Base-by-base conservation (phyloP, 2,113 vertebrate species). In the Cynoglossus semilaevis region DNA sequence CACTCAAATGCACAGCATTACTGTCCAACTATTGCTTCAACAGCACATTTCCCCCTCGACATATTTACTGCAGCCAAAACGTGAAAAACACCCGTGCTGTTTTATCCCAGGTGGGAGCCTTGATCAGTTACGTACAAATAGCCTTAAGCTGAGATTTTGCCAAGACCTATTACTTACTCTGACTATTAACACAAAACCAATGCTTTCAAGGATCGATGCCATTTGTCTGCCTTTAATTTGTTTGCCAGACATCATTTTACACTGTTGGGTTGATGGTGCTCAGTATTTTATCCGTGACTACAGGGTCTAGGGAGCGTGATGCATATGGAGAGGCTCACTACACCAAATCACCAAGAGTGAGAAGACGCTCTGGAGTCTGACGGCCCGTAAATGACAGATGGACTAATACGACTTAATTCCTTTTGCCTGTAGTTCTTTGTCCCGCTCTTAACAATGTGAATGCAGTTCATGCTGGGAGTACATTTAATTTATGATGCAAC, bases 381-480 rank as follows among this genome's bases (percentile, higher is more conserved):
- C 60, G 54, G 52, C 40, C 64, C 62, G 5, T 51, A 72, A 73
- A 61, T 76, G 74, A 78, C 80, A 83, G 82, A 87, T 80, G 82
- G 76, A 79, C 78, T 82, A 81, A 84, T 84, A 48, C 54, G 40
- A 64, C 80, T 81, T 83, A 83, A 84, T 81, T 81, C 76, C 65
- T 19, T 60, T 63, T 15, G 76, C 76, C 72, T 79, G 79, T 64
- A 63, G 72, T 63, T 74, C 67, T 76, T 69, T 63, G 71, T 74
- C 61, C 62, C 15, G 15, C 50, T 66, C 63, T 79, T 66, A 71
- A 76, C 74, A 51, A 48, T 48, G 34, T 14, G 38, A 41, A 11
- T 70, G 66, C 38, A 41, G 64, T 65, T 65, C 42, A 14, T 59
- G 42, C 66, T 38, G 67, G 38, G 18, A 68, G 48, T 17, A 14